Conservation (phyloP, 1,140 invertebrate species). For the Anoplophora glabripennis region DNA sequence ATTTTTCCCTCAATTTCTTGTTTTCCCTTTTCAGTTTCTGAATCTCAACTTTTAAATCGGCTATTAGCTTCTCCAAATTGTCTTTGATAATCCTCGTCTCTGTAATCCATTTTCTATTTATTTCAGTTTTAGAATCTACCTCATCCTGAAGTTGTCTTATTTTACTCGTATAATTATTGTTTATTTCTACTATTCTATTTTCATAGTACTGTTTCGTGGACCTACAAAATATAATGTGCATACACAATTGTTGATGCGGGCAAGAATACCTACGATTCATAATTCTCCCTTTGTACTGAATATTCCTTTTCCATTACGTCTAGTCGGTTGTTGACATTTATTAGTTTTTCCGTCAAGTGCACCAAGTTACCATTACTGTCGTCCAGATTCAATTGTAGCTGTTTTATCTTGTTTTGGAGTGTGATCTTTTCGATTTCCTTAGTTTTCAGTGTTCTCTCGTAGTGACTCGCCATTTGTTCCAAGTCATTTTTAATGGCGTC, state of each 20-base stretch:
- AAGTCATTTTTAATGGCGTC: constrained; percentile 46
- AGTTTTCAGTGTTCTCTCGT: constrained; percentile 44
- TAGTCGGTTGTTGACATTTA: constrained; percentile 29
- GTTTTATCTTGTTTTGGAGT: constrained; percentile 39
- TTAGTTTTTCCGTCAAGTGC: constrained; percentile 26
- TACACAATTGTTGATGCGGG: background rate
- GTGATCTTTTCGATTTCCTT: constrained; percentile 43
- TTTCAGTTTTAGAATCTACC: constrained; percentile 36
- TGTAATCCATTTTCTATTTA: constrained; percentile 48
- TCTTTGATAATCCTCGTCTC: constrained; percentile 43
- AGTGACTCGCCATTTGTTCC: constrained; percentile 44
- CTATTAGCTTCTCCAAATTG: constrained; percentile 47
- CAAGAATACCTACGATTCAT: constrained; percentile 24
- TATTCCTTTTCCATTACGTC: constrained; percentile 25
- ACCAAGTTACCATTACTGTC: constrained; percentile 28
- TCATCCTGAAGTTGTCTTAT: constrained; percentile 37
- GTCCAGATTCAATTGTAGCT: constrained; percentile 37
- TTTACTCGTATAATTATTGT: constrained; percentile 30
- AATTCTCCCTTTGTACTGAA: constrained; percentile 27
- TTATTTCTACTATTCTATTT: constrained; percentile 33
- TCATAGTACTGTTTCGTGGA: constrained; percentile 9
- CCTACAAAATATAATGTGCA: constrained; percentile 13
- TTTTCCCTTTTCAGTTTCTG: constrained; percentile 52
- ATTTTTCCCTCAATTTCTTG: constrained; percentile 51
- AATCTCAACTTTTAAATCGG: constrained; percentile 46